Evolutionary conservation across 2,113 vertebrate genomes (phyloP), one percentile per base, ranked within the genome.

Genomic region (Nyctibius bracteatus): DNA sequence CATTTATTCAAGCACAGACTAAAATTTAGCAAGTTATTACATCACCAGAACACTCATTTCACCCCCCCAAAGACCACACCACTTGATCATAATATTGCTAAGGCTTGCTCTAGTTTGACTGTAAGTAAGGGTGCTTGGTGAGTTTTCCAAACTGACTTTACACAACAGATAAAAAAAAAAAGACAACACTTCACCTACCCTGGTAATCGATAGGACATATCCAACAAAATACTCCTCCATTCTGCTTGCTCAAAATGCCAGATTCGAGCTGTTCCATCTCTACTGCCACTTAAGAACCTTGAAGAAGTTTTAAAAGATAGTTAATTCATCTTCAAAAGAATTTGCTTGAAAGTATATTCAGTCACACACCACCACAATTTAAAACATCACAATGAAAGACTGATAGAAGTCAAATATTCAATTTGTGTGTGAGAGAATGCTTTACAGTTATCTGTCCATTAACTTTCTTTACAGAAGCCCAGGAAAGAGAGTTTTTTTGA

Each of bases 271-370:
- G 99, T 99, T 58, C 99, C 99, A 90, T 99, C 99, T 87, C 99
- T 98, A 97, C 99, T 99, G 79, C 99, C 99, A 92, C 99, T 99
- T 88, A 99, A 98, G 95, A 99, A 99, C 98, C 99, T 98, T 98
- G 84, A 95, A 49, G 46, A 81, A 94, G 30, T 15, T 75, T 54
- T 33, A 41, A 88, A 93, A 95, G 12, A 72, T 0, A 11, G 9
- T 70, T 82, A 77, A 55, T 52, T 43, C 16, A 12, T 5, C 61
- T n/a, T 17, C 46, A 46, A 18, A 74, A 35, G 2, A 31, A 21
- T 15, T 8, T 57, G 11, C 47, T 77, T 61, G 52, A 1, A 88
- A 47, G 30, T 10, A 41, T 33, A 17, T 31, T 62, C n/a, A 59
- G 21, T 74, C 44, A 67, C 24, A 65, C 6, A 19, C 10, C 18